Percentiles rank a stretch among this genome's conserved stretches.
Conservation (phyloP, 2,888 invertebrate species). For the Parnassius apollo region DNA sequence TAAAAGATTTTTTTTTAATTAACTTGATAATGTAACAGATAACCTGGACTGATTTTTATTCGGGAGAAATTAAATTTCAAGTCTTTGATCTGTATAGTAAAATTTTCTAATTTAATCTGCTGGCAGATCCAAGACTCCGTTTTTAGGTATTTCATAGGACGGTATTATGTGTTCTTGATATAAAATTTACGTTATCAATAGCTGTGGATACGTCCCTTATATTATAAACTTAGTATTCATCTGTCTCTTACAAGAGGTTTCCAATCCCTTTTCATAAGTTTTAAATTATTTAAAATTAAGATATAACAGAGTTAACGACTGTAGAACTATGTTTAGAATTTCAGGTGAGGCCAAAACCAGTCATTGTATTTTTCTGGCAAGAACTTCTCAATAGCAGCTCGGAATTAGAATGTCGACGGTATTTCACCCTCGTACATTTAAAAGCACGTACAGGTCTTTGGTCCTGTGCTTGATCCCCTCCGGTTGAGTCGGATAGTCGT, state of each 20-base stretch:
- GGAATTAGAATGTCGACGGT: too few species aligned
- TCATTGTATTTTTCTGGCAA: too few species aligned
- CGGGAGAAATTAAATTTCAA: conserved; percentile 38
- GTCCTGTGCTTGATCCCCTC: too few species aligned
- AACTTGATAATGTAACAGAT: conserved; percentile 34
- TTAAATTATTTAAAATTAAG: background rate
- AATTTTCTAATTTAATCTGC: conserved; percentile 34
- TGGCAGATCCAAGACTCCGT: conserved; percentile 28
- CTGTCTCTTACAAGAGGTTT: conserved; percentile 6
- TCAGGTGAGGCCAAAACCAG: too few species aligned
- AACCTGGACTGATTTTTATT: conserved; percentile 27
- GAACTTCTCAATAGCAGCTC: too few species aligned
- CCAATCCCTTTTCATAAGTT: conserved; percentile 9
- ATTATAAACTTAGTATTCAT: conserved; percentile 19
- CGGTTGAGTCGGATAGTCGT: too few species aligned
- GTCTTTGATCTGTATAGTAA: conserved; percentile 36
- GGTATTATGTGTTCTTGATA: conserved; percentile 27
- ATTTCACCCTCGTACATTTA: too few species aligned
- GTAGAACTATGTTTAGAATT: too few species aligned
- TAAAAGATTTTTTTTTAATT: conserved; percentile 29
- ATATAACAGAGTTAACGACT: too few species aligned
- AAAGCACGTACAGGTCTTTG: too few species aligned
- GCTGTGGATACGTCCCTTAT: conserved; percentile 27
- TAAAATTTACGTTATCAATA: conserved; percentile 29
- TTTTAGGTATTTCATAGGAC: conserved; percentile 30